phyloP scores from a whole-genome alignment of 2,797 vertebrate genomes.

The Paratrypauchen microcephalus region DNA sequence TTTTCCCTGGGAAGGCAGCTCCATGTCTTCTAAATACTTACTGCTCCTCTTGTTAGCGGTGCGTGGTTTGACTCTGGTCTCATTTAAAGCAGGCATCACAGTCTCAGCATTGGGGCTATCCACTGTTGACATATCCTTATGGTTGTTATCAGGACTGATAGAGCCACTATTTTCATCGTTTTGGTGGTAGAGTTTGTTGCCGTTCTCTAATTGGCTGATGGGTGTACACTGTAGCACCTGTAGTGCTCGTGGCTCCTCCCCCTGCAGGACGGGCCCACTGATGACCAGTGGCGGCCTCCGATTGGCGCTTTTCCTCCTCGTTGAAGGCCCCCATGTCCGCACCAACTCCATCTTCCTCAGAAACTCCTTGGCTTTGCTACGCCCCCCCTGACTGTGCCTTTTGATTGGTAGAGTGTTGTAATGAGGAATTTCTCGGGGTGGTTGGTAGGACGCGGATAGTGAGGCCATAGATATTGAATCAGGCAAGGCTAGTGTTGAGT shows the following conservation, averaged over 20 bases:
- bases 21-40: conserved; percentile 92
- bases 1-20: conserved; percentile 80
- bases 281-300: conserved; percentile 82
- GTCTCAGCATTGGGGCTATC: conserved; percentile 68
- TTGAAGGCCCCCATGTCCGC: conserved; percentile 79
- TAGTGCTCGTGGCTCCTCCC: conserved; percentile 83
- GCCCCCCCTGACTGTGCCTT: conserved; percentile 78
- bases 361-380: conserved; percentile 87
- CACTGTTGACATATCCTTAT: conserved; percentile 61
- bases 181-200: conserved; percentile 47
- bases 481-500: conserved; percentile 77
- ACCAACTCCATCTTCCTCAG: conserved; percentile 90
- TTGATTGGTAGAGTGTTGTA: conserved; percentile 80
- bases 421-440: conserved; percentile 63
- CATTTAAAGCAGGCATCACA: conserved; percentile 62
- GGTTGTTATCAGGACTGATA: conserved; percentile 67
- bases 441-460: conserved; percentile 64
- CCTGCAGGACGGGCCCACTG: conserved; percentile 85
- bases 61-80: conserved; percentile 68
- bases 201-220: conserved; percentile 81
- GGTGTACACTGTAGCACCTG: conserved; percentile 84
- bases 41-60: conserved; percentile 87
- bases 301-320: conserved; percentile 57
- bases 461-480: conserved; percentile 78
- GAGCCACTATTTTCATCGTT: conserved; percentile 32